Conservation (phyloP, 23 tunicate species). For the Clavelina lepadiformis region DNA sequence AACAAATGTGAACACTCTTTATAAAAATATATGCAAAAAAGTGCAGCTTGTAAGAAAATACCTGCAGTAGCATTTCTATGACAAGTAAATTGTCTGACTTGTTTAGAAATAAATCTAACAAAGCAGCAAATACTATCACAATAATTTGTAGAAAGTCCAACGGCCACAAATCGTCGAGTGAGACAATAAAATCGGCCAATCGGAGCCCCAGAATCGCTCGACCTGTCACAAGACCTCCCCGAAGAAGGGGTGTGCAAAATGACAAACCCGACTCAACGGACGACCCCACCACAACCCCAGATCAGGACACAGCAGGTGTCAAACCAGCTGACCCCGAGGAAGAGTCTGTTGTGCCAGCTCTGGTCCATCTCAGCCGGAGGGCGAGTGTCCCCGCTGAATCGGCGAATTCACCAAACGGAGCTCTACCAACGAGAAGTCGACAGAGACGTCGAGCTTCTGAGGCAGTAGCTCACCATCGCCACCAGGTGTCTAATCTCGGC, state of each 20-base stretch:
- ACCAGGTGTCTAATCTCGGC: not conserved
- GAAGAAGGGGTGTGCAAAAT: not conserved
- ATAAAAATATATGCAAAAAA: too few relatives aligned
- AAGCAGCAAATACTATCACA: too few relatives aligned
- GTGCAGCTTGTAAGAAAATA: too few relatives aligned
- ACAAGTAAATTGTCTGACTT: too few relatives aligned
- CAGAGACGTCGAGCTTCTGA: constrained; percentile 11
- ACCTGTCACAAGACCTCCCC: constrained; percentile 45
- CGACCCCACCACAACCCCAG: not conserved
- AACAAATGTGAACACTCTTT: too few relatives aligned
- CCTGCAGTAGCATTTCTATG: too few relatives aligned
- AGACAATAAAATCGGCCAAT: too few relatives aligned
- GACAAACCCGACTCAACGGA: not conserved
- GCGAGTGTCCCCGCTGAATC: constrained; percentile 3
- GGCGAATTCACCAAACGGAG: not conserved
- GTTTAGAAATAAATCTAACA: too few relatives aligned
- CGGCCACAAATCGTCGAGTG: too few relatives aligned
- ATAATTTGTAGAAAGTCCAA: too few relatives aligned
- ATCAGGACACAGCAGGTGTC: not conserved
- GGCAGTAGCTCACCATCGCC: not conserved
- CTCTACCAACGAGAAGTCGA: not conserved
- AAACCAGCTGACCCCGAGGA: not conserved
- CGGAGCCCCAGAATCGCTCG: constrained; percentile 49
- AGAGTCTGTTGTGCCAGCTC: too few relatives aligned
- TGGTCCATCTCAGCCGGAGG: too few relatives aligned